A percentile compares a stretch with the other conserved stretches of the same genome.
These are phyloP conservation scores for Zaprionus lachaisei DNA, from an alignment of 1,140 invertebrate genomes.

Conservation along the genomic window DNA sequence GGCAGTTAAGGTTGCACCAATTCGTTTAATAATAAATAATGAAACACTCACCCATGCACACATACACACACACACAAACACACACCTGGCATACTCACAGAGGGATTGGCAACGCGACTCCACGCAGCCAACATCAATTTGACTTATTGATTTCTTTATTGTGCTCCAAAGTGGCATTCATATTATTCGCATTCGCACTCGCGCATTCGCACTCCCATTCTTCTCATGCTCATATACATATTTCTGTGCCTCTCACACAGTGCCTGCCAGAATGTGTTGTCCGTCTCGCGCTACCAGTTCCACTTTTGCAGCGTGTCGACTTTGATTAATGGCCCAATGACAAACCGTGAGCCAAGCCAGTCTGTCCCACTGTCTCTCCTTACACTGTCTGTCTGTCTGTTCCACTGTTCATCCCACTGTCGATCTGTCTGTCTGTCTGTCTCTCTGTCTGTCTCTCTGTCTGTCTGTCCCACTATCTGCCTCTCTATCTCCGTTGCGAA, in stretches of 20 bases:
- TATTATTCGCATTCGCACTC: neutral
- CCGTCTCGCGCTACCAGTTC: conserved; percentile 9
- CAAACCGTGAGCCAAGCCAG: neutral
- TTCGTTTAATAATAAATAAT: conserved; percentile 83
- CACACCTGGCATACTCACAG: neutral
- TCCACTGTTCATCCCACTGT: neutral
- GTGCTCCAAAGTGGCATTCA: conserved; percentile 14
- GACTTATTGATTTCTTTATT: conserved; percentile 76
- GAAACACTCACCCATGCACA: conserved; percentile 44
- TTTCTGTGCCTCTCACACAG: neutral
- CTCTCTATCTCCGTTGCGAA: neutral
- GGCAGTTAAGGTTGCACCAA: conserved; percentile 82
- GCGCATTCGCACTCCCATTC: neutral
- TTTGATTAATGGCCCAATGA: conserved; percentile 60
- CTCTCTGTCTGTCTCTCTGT: neutral
- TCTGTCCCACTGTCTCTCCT: conserved; percentile 1
- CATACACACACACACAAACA: neutral
- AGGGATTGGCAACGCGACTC: conserved; percentile 3
- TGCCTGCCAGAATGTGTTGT: conserved; percentile 5
- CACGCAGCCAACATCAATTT: conserved; percentile 40
- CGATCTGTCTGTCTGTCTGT: neutral
- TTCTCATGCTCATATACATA: neutral
- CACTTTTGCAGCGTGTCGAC: conserved; percentile 38
- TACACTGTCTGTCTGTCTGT: neutral
- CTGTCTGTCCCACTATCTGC: neutral